Evolutionary conservation across 2,113 vertebrate species (phyloP).

Genomic region (Shinisaurus crocodilurus): DNA sequence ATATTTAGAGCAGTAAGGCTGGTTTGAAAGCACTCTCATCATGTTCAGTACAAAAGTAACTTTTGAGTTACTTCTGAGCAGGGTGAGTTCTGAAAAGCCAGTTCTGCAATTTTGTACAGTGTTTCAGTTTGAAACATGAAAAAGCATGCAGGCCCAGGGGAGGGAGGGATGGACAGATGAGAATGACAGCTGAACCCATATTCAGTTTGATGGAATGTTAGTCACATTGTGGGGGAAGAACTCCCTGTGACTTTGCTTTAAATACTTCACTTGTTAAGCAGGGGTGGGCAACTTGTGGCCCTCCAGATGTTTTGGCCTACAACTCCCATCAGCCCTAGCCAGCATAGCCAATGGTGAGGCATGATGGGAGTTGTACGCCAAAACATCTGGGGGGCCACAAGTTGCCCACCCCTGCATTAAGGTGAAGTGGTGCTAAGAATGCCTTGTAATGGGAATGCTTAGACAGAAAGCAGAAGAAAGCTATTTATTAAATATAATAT

Average conservation of each 20-base stretch:
- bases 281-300: too few species aligned
- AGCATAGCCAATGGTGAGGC: too few species aligned
- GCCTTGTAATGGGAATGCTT: not conserved
- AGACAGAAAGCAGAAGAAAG: not conserved
- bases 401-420: not conserved
- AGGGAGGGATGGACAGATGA: not conserved
- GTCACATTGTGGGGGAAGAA: not conserved
- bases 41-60: not conserved
- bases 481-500: not conserved
- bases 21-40: too few species aligned
- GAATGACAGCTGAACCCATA: too few species aligned
- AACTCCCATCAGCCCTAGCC: too few species aligned
- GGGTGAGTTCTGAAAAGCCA: not conserved
- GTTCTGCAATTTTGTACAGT: not conserved
- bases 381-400: too few species aligned
- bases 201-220: not conserved
- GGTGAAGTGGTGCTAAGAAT: too few species aligned
- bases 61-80: not conserved
- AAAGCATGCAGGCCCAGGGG: not conserved
- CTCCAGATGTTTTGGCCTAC: too few species aligned
- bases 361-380: too few species aligned
- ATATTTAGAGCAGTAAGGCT: not conserved
- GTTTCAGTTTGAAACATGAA: not conserved
- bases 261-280: not conserved
- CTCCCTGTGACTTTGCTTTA: not conserved